Conservation (phyloP, 2,797 vertebrate species). For the Sternarchorhynchus goeldii region DNA sequence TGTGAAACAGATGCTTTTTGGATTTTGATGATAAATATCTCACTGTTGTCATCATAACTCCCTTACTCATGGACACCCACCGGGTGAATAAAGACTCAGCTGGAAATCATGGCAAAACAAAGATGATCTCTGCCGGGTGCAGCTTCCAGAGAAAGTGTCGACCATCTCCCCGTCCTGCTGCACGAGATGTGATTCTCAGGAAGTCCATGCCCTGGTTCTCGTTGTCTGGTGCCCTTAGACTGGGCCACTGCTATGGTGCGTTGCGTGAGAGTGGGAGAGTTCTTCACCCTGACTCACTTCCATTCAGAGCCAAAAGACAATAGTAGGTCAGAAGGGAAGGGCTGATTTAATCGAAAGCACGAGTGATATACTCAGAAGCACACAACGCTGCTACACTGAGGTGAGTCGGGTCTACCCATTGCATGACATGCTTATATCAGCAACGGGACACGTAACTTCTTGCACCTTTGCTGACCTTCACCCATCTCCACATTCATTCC, state of each 20-base stretch:
- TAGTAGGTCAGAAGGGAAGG: background rate
- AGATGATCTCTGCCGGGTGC: conserved; percentile 17
- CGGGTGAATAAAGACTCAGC: conserved; percentile 12
- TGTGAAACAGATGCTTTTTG: conserved; percentile 28
- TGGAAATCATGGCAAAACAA: conserved; percentile 27
- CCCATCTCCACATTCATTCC: background rate
- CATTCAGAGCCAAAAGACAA: background rate
- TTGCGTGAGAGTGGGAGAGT: conserved; percentile 7
- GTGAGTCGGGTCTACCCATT: background rate
- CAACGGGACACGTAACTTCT: background rate
- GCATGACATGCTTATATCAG: background rate
- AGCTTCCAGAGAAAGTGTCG: background rate
- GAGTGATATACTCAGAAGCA: conserved; percentile 21
- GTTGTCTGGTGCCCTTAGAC: conserved; percentile 66
- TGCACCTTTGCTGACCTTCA: background rate
- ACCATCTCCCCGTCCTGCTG: conserved; percentile 52
- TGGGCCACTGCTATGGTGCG: conserved; percentile 56
- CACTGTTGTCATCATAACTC: background rate
- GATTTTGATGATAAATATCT: conserved; percentile 30
- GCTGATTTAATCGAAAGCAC: background rate
- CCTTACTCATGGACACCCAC: conserved; percentile 11
- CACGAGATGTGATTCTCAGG: conserved; percentile 64
- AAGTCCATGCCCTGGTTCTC: conserved; percentile 47
- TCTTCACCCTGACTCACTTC: conserved; percentile 16
- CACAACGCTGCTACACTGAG: background rate